Evolutionary conservation across 2,113 vertebrate genomes (phyloP).

Genomic region (Phrynosoma platyrhinos): DNA sequence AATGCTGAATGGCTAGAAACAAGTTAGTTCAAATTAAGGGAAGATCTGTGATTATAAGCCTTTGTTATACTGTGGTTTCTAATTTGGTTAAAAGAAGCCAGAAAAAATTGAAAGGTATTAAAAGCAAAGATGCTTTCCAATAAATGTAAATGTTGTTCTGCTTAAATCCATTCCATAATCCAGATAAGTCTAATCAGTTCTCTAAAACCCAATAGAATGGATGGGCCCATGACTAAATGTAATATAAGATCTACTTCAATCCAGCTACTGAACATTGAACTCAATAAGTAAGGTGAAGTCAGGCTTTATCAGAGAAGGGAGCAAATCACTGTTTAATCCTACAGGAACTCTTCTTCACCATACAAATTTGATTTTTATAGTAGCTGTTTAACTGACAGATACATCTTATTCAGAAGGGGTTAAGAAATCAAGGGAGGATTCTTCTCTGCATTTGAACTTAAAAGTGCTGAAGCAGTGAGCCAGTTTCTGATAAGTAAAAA

Average conservation of each 20-base stretch:
- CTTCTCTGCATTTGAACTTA: constrained; percentile 67
- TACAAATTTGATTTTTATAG: background rate
- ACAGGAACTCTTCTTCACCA: constrained; percentile 15
- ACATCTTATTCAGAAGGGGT: constrained; percentile 62
- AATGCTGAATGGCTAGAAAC: constrained; percentile 46
- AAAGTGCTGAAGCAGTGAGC: constrained; percentile 80
- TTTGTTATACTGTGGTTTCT: constrained; percentile 9
- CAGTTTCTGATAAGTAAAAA: constrained; percentile 85
- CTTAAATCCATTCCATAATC: constrained; percentile 54
- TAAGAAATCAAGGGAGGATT: constrained; percentile 71
- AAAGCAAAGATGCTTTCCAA: constrained; percentile 46
- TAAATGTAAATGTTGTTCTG: constrained; percentile 50
- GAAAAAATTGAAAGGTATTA: constrained; percentile 39
- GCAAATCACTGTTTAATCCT: constrained; percentile 31
- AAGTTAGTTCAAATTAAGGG: constrained; percentile 34
- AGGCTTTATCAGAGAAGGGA: constrained; percentile 18
- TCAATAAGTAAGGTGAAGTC: constrained; percentile 46
- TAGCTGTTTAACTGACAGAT: constrained; percentile 32
- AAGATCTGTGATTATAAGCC: constrained; percentile 28
- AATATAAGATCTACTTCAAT: constrained; percentile 47
- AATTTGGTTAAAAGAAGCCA: constrained; percentile 20
- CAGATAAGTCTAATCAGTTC: constrained; percentile 47
- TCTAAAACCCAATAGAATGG: constrained; percentile 50
- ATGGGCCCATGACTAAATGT: constrained; percentile 36
- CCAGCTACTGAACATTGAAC: constrained; percentile 44